These are phyloP conservation scores for Elysia crispata DNA, from an alignment of 2,888 invertebrate genomes.

Conservation along the genomic window DNA sequence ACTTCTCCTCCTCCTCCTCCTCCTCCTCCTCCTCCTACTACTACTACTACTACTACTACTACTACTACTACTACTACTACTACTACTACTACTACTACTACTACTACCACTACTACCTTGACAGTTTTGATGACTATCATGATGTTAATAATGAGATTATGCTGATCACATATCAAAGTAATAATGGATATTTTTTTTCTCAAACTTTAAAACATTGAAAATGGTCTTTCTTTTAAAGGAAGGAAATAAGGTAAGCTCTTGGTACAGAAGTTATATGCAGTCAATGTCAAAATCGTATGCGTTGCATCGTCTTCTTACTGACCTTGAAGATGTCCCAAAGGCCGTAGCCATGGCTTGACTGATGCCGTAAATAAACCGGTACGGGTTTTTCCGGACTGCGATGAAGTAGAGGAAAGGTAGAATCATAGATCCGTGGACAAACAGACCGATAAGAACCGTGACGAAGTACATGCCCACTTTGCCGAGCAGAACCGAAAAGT, in stretches of 20 bases:
- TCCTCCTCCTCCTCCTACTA: too few relatives aligned
- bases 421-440: conserved; percentile 48
- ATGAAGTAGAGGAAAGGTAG: conserved; percentile 48
- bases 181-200: too few relatives aligned
- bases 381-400: conserved; percentile 69
- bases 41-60: too few relatives aligned
- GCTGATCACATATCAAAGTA: too few relatives aligned
- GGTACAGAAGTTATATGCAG: too few relatives aligned
- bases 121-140: too few relatives aligned
- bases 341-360: conserved; percentile 90
- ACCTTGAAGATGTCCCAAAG: conserved; percentile 95
- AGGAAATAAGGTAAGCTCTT: too few relatives aligned
- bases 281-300: too few relatives aligned
- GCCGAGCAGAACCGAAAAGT: conserved; percentile 88
- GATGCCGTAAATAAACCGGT: conserved; percentile 72
- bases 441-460: conserved; percentile 50
- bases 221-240: too few relatives aligned
- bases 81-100: conserved; percentile 9
- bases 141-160: too few relatives aligned
- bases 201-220: too few relatives aligned
- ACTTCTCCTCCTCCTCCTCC: too few relatives aligned
- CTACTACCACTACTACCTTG: conserved; percentile 9
- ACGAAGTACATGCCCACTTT: conserved; percentile 89
- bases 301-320: conserved; percentile 80
- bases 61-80: conserved; percentile 9